Conservation (phyloP, 2,113 vertebrate genomes). For the Tringa solitaria region DNA sequence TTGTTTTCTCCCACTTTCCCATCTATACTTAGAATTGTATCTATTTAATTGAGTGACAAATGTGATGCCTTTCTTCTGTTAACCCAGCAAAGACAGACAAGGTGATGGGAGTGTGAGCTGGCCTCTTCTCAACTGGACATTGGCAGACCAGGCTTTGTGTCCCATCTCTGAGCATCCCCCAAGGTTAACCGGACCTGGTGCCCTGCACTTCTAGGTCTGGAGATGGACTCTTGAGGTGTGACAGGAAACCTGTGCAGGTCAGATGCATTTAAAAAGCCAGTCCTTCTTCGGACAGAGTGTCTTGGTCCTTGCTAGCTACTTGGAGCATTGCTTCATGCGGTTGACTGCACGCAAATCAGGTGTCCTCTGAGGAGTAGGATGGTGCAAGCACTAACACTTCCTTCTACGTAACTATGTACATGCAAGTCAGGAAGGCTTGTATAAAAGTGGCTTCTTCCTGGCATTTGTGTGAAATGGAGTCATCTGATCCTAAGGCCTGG, state of each 20-base stretch:
- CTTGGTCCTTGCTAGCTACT: not conserved
- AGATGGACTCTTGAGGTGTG: not conserved
- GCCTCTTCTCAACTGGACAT: not conserved
- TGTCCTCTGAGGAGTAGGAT: not conserved
- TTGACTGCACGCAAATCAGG: not conserved
- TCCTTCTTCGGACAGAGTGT: not conserved
- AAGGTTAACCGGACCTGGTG: not conserved
- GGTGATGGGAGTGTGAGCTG: not conserved
- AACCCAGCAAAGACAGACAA: not conserved
- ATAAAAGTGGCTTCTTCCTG: not conserved
- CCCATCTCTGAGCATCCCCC: not conserved
- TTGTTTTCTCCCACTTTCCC: not conserved
- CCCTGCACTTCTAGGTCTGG: not conserved
- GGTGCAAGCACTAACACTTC: not conserved
- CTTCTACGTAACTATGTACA: not conserved
- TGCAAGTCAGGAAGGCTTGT: not conserved
- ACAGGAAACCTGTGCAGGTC: not conserved
- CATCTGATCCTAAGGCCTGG: not conserved
- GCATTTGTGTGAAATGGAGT: not conserved
- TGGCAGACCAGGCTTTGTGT: not conserved
- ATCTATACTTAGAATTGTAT: not conserved
- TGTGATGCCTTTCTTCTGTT: not conserved
- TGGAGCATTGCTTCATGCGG: accelerated
- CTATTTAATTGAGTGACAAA: not conserved
- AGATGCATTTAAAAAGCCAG: not conserved